Evolutionary conservation across 1,140 invertebrate genomes (phyloP).

Genomic region (Triops cancriformis): DNA sequence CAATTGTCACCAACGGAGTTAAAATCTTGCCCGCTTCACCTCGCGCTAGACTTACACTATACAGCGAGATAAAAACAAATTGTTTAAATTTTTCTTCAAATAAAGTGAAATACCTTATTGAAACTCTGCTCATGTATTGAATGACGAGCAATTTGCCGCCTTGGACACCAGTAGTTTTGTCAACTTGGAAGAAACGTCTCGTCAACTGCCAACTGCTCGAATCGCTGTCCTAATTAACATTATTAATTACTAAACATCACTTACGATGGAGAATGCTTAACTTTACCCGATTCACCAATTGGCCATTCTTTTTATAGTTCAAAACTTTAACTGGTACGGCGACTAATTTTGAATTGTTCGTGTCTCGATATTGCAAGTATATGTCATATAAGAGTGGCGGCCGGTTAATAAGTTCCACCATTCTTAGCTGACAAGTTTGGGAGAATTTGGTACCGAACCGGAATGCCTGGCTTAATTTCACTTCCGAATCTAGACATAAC

Average conservation of each 20-base stretch:
- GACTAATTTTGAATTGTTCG: conserved; percentile 27
- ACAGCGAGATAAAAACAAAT: conserved; percentile 30
- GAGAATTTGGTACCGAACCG: conserved; percentile 49
- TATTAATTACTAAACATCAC: background rate
- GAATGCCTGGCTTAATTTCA: conserved; percentile 45
- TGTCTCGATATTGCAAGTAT: conserved; percentile 46
- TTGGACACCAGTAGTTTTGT: conserved; percentile 43
- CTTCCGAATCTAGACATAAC: conserved; percentile 44
- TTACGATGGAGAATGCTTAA: conserved; percentile 14
- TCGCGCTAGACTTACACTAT: conserved; percentile 44
- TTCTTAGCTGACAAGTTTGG: conserved; percentile 41
- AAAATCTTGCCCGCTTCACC: conserved; percentile 48
- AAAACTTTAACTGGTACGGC: conserved; percentile 31
- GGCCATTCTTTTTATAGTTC: conserved; percentile 32
- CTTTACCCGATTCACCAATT: conserved; percentile 32
- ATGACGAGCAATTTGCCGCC: conserved; percentile 35
- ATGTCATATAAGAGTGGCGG: conserved; percentile 46
- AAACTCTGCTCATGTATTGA: conserved; percentile 39
- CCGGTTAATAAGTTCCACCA: background rate
- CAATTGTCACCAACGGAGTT: conserved; percentile 48
- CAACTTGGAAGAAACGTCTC: conserved; percentile 57
- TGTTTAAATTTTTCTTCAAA: conserved; percentile 26
- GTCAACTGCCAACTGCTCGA: conserved; percentile 51
- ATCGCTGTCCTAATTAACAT: conserved; percentile 38
- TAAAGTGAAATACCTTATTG: conserved; percentile 34